phyloP scores from a whole-genome alignment of 2,797 vertebrate species.

The Amphiprion clarkii region DNA sequence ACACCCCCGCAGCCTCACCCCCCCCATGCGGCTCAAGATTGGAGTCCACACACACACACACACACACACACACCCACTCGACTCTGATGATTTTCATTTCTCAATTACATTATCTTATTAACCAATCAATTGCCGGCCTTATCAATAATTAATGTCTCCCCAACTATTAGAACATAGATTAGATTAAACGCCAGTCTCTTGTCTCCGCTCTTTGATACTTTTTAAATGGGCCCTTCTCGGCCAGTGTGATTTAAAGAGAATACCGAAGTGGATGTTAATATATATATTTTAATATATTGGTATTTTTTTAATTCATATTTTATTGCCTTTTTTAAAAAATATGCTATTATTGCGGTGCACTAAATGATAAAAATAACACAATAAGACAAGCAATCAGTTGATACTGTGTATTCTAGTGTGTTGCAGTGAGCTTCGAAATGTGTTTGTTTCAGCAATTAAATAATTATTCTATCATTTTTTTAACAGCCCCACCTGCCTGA shows the following conservation, averaged over 20 bases:
- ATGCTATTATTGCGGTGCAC: neutral
- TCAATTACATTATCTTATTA: constrained; percentile 91
- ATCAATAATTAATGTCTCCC: constrained; percentile 89
- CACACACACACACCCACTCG: constrained; percentile 73
- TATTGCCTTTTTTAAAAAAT: neutral
- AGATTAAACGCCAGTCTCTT: constrained; percentile 84
- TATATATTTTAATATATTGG: constrained; percentile 10
- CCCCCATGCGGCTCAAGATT: constrained; percentile 62
- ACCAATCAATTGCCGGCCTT: constrained; percentile 88
- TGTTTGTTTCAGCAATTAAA: neutral
- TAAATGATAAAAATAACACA: neutral
- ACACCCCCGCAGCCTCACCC: constrained; percentile 8
- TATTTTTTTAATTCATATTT: neutral
- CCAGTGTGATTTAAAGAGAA: constrained; percentile 49
- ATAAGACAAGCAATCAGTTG: constrained; percentile 1
- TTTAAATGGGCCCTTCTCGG: constrained; percentile 66
- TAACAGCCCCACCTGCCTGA: constrained; percentile 4
- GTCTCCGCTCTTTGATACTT: constrained; percentile 79
- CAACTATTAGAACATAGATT: constrained; percentile 86
- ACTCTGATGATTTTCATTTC: constrained; percentile 88
- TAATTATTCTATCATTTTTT: neutral
- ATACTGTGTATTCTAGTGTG: constrained; percentile 14
- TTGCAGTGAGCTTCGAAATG: neutral
- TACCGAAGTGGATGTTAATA: constrained; percentile 40
- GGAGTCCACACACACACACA: constrained; percentile 71